Base-by-base conservation (phyloP, 2,797 vertebrate genomes). In the Pelodytes ibericus region DNA sequence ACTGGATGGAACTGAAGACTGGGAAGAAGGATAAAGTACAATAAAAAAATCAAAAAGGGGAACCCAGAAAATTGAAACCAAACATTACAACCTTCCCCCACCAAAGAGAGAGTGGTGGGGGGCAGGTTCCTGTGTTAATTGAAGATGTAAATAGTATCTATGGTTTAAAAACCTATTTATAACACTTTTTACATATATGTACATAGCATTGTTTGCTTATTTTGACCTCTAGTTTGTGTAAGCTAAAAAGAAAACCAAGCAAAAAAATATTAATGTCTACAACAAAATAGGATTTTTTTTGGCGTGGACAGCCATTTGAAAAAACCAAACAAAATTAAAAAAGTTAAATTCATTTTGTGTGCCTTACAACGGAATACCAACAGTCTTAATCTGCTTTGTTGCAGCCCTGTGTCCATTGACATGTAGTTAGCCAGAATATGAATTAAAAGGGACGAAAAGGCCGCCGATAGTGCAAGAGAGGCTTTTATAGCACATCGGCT, bases 141-240 rank as follows among this genome's bases (percentile, higher is more conserved):
- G 92, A 98, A 96, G 95, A 95, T 99, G 97, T 99, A 99, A 95
- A 99, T 99, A 99, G 93, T 99, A 96, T 96, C 95, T 96, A 94
- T 91, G 96, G 95, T 99, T 99, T 96, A 94, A 93, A 95, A 98
- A 95, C 96, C 94, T 99, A 99, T 99, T 99, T 99, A 99, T 99
- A 99, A 99, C 96, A 98, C 96, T 97, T 99, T 99, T 98, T 99
- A 98, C 96, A 97, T 98, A 90, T 91, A 94, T 99, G 96, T 99
- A 99, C 93, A 99, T 99, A 99, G 96, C 92, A 92, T 92, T 92
- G 93, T 96, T 97, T 92, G 95, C 95, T 94, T 91, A 89, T 76
- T 78, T 91, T 92, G 90, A 91, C 90, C 82, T 41, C 59, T 71
- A 71, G 68, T 51, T 82, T 89, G 85, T 0, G 53, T 67, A 67